Evolutionary conservation across 1,140 invertebrate genomes (phyloP).

Genomic region (Oedothorax gibbosus): DNA sequence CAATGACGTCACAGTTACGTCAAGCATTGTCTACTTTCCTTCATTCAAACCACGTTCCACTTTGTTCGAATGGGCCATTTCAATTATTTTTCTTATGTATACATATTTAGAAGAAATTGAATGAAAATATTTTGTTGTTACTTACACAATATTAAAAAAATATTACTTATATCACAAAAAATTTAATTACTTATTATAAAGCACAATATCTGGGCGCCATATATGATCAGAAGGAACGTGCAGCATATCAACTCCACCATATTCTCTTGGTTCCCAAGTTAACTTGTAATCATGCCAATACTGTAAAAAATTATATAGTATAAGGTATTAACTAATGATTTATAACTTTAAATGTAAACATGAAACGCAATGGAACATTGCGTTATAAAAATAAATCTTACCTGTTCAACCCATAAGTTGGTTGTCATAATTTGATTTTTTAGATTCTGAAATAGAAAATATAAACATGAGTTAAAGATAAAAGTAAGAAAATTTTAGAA

Average conservation of each 20-base stretch:
- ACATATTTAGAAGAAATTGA: background rate
- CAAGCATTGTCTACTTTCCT: too few relatives aligned
- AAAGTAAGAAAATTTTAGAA: background rate
- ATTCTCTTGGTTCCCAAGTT: conserved; percentile 71
- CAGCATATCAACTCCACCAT: conserved; percentile 72
- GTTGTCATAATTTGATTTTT: conserved; percentile 95
- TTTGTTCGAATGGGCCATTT: too few relatives aligned
- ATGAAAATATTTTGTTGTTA: background rate
- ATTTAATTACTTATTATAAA: conserved; percentile 70
- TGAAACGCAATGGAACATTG: background rate
- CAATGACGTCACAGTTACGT: too few relatives aligned
- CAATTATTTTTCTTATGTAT: too few relatives aligned
- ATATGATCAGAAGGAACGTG: conserved; percentile 73
- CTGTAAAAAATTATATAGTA: conserved; percentile 42
- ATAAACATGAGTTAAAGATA: background rate
- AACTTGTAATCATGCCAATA: conserved; percentile 72
- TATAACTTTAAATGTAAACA: background rate
- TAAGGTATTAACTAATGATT: conserved; percentile 3
- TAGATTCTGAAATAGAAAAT: conserved; percentile 78
- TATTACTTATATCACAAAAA: background rate
- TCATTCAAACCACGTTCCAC: too few relatives aligned
- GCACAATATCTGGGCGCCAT: conserved; percentile 71
- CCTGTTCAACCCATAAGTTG: conserved; percentile 93
- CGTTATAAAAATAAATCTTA: conserved; percentile 20
- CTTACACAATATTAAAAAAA: background rate